Percentiles rank a stretch among this genome's conserved stretches.
phyloP scores from a whole-genome alignment of 2,797 vertebrate species.

The Nannoperca australis region DNA sequence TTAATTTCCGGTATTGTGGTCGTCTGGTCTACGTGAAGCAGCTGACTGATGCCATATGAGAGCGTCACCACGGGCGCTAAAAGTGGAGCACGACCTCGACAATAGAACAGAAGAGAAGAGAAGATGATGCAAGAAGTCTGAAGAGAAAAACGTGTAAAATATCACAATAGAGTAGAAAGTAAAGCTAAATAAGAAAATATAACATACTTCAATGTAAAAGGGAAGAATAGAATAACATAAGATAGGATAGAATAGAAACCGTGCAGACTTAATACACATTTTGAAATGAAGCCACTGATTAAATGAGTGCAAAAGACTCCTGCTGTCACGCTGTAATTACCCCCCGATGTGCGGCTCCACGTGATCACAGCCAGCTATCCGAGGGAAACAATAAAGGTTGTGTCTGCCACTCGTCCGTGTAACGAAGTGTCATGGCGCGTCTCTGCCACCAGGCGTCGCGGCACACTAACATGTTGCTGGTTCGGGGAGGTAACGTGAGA shows the following conservation, averaged over 20 bases:
- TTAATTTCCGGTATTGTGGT: neutral
- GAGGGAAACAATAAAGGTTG: conserved; percentile 22
- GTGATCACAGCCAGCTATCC: conserved; percentile 27
- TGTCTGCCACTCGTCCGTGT: conserved; percentile 12
- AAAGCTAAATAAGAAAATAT: neutral
- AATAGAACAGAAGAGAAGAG: neutral
- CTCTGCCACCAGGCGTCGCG: conserved; percentile 73
- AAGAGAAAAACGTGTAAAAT: neutral
- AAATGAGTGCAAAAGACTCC: neutral
- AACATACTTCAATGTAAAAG: neutral
- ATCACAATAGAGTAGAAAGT: neutral
- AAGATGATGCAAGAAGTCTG: neutral
- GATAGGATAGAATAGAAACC: neutral
- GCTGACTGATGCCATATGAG: conserved; percentile 53
- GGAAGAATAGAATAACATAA: neutral
- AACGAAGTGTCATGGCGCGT: neutral
- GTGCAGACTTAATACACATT: neutral
- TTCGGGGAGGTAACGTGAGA: conserved; percentile 61
- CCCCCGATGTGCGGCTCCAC: conserved; percentile 16
- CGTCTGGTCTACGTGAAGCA: conserved; percentile 5
- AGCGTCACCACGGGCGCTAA: conserved; percentile 32
- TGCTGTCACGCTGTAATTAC: conserved; percentile 3
- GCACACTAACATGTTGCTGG: conserved; percentile 54
- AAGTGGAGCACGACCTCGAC: conserved; percentile 53
- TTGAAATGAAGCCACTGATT: neutral